Conservation (phyloP, 2,113 vertebrate genomes). For the Syngnathus scovelli region DNA sequence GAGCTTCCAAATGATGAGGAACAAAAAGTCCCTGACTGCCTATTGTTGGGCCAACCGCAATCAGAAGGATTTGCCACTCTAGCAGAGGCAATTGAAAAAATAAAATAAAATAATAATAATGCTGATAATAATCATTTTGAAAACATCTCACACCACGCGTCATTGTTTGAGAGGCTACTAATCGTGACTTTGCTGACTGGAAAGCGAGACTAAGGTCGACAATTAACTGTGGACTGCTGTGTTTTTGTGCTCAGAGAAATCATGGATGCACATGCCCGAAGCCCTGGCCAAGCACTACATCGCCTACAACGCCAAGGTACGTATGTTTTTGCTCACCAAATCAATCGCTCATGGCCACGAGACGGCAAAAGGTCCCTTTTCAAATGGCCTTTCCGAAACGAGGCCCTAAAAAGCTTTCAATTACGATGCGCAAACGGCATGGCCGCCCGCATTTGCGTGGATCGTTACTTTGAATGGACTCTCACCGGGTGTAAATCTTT, state of each 20-base stretch:
- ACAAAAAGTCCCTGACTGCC: too few species aligned
- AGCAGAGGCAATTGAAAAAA: too few species aligned
- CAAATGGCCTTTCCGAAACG: neutral
- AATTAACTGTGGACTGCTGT: neutral
- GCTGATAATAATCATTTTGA: too few species aligned
- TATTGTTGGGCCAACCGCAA: too few species aligned
- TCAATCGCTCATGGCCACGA: too few species aligned
- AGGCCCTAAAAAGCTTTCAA: slow-evolving; percentile 1
- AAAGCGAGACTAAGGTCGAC: too few species aligned
- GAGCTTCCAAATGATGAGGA: too few species aligned
- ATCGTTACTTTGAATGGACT: slow-evolving; percentile 15
- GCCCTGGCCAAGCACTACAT: slow-evolving; percentile 97
- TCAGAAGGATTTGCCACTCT: too few species aligned
- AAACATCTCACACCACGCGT: too few species aligned
- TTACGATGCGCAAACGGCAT: neutral
- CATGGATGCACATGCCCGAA: slow-evolving; percentile 98
- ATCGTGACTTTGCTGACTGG: too few species aligned
- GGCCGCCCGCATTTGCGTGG: neutral
- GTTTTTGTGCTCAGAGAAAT: slow-evolving; percentile 84
- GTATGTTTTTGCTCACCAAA: slow-evolving; percentile 22
- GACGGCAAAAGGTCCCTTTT: neutral
- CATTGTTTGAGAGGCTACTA: too few species aligned
- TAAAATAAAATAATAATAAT: too few species aligned
- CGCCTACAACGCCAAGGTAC: slow-evolving; percentile 94
- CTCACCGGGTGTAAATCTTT: slow-evolving; percentile 4